A percentile compares a stretch with the other conserved stretches of the same genome.
phyloP scores from a whole-genome alignment of 2,113 vertebrate genomes.

The Mungos mungo region DNA sequence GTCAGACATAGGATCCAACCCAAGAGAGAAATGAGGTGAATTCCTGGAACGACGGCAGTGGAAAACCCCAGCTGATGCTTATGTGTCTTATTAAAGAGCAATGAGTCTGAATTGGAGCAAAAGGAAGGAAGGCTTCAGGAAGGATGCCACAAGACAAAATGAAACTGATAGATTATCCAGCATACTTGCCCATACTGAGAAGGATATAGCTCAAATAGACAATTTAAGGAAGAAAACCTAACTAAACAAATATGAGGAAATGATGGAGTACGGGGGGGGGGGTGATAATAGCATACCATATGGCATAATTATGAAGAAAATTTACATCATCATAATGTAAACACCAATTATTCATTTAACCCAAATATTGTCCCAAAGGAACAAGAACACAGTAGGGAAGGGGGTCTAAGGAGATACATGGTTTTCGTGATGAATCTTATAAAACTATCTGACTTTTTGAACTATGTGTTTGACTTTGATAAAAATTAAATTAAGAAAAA shows the following conservation, averaged over 20 bases:
- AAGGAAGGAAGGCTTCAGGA: neutral
- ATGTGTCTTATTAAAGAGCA: neutral
- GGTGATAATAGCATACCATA: neutral
- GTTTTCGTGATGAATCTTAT: neutral
- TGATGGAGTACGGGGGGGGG: neutral
- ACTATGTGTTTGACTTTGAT: neutral
- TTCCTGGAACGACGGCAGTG: neutral
- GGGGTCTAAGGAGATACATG: neutral
- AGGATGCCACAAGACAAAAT: neutral
- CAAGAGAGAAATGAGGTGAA: neutral
- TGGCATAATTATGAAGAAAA: neutral
- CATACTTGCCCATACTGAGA: neutral
- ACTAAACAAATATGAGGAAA: neutral
- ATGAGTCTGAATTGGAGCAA: neutral
- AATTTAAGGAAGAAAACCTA: conserved; percentile 32
- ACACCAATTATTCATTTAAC: conserved; percentile 28
- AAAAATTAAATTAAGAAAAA: conserved; percentile 35
- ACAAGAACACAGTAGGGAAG: neutral
- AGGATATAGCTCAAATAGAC: neutral
- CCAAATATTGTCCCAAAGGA: neutral
- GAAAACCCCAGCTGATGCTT: neutral
- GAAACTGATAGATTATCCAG: neutral
- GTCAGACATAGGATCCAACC: neutral
- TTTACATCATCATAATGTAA: neutral
- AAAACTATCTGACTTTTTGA: neutral